phyloP scores from a whole-genome alignment of 2,113 vertebrate species.

The Rafetus swinhoei region DNA sequence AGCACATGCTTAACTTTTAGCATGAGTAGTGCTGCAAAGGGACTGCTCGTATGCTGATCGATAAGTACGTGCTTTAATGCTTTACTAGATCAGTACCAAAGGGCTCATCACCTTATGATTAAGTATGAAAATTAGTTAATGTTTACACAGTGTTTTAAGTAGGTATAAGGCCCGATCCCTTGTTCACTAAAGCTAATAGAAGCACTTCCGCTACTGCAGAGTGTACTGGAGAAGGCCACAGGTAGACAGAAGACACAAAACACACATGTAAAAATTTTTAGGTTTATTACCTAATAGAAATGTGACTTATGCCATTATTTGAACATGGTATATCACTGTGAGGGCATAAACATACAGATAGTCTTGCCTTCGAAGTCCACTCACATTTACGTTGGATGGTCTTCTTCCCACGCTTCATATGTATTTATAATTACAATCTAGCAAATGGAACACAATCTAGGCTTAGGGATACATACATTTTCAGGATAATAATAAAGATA shows the following conservation, averaged over 20 bases:
- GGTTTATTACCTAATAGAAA: slow-evolving; percentile 1
- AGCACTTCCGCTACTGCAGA: neutral
- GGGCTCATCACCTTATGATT: neutral
- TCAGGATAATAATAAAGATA: neutral
- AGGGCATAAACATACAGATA: neutral
- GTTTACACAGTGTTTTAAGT: neutral
- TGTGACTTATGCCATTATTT: neutral
- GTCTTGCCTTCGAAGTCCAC: neutral
- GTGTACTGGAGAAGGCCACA: neutral
- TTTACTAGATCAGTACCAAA: neutral
- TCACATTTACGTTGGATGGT: neutral
- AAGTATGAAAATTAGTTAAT: neutral
- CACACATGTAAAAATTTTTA: neutral
- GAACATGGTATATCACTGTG: neutral
- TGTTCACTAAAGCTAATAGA: neutral
- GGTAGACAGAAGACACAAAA: neutral
- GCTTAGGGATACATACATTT: neutral
- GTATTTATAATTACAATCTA: neutral
- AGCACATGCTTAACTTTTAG: rapidly evolving
- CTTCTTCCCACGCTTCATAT: neutral
- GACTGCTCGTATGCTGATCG: neutral
- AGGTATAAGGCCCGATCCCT: rapidly evolving
- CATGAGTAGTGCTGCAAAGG: neutral
- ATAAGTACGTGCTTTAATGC: neutral
- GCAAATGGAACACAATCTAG: neutral